Percentiles rank a stretch among this genome's conserved stretches.
Evolutionary conservation across 35 echinoderm and acorn worm genomes (phyloP).

Genomic region (Heliocidaris erythrogramma): DNA sequence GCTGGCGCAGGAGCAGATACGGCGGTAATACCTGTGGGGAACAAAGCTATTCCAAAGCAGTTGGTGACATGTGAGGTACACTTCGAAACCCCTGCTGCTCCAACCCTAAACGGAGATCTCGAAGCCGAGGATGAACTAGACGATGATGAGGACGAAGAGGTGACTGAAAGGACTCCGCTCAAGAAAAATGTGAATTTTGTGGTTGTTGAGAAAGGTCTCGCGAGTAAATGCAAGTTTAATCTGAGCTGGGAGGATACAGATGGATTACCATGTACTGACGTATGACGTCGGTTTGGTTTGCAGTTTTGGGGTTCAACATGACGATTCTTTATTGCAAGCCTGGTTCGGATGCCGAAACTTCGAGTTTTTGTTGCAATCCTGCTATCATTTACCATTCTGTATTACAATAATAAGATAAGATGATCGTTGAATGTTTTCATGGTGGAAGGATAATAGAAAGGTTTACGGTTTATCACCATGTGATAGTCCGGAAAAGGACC

Average conservation of each 20-base stretch:
- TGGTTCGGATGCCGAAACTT: neutral
- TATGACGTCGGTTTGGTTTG: constrained; percentile 1
- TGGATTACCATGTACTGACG: constrained; percentile 55
- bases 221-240: constrained; percentile 50
- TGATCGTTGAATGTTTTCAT: too few species aligned
- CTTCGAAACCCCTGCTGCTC: constrained; percentile 17
- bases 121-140: constrained; percentile 49
- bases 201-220: constrained; percentile 17
- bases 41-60: constrained; percentile 26
- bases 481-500: too few species aligned
- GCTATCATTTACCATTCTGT: neutral
- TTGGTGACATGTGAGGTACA: constrained; percentile 69
- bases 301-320: neutral
- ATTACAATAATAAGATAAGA: neutral
- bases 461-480: too few species aligned
- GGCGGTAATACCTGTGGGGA: neutral
- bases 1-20: constrained; percentile 10
- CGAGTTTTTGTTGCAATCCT: neutral
- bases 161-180: constrained; percentile 59
- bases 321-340: neutral
- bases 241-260: constrained; percentile 64
- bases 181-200: constrained; percentile 49
- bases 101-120: constrained; percentile 33
- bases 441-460: too few species aligned
- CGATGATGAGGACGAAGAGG: constrained; percentile 49